phyloP scores from a whole-genome alignment of 2,888 invertebrate species.

The Zhengitettix transpicula region DNA sequence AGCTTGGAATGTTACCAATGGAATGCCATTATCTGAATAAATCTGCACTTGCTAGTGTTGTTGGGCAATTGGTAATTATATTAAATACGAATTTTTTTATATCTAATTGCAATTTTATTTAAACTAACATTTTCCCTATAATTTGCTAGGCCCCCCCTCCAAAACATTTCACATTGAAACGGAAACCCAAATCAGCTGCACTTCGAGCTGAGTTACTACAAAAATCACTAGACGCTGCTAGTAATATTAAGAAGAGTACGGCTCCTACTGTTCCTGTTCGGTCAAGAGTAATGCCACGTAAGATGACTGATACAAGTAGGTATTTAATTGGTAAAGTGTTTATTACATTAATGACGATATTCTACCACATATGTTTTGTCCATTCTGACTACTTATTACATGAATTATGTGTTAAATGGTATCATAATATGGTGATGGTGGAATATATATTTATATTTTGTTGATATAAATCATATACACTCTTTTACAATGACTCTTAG shows the following conservation, averaged over 20 bases:
- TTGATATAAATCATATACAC: too few relatives aligned
- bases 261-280: constrained; percentile 79
- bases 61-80: constrained; percentile 30
- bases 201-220: constrained; percentile 76
- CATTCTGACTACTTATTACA: too few relatives aligned
- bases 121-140: background rate
- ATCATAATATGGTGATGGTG: too few relatives aligned
- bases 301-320: constrained; percentile 91
- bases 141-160: constrained; percentile 51
- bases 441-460: too few relatives aligned
- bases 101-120: constrained; percentile 1
- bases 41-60: constrained; percentile 74
- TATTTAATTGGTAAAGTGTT: constrained; percentile 2
- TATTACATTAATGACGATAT: too few relatives aligned
- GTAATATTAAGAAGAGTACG: constrained; percentile 72
- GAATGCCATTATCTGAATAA: constrained; percentile 95
- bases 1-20: constrained; percentile 69
- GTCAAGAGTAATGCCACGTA: constrained; percentile 77
- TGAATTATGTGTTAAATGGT: too few relatives aligned
- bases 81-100: background rate
- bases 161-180: constrained; percentile 84
- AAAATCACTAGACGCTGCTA: constrained; percentile 79
- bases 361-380: too few relatives aligned
- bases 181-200: constrained; percentile 88
- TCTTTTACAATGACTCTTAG: too few relatives aligned